These are phyloP conservation scores for Tragulus kanchil DNA, from an alignment of 2,113 vertebrate genomes.

Conservation along the genomic window DNA sequence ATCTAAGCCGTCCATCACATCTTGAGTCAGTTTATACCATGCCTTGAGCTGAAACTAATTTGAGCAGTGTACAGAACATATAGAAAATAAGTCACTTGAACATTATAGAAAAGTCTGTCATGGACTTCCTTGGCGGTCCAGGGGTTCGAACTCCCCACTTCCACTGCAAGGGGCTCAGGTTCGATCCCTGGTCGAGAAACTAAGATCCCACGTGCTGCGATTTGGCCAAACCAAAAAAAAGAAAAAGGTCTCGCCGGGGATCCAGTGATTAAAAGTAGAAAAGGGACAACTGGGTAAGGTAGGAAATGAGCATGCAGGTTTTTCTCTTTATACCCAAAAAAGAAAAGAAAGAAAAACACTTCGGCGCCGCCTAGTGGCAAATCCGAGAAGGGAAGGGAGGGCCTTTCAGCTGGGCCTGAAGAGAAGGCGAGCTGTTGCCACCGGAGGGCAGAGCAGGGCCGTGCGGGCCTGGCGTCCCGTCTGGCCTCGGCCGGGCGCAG, in stretches of 20 bases:
- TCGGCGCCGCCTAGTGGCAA: neutral
- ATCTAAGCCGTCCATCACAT: accelerated
- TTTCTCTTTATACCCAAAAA: accelerated
- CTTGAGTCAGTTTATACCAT: neutral
- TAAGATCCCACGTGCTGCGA: neutral
- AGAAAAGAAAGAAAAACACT: no score
- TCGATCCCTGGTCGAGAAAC: neutral
- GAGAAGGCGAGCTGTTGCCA: accelerated
- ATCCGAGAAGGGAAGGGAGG: neutral
- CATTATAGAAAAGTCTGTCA: accelerated
- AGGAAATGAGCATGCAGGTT: neutral
- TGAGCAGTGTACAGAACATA: neutral
- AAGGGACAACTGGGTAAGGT: accelerated
- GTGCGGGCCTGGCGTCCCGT: neutral
- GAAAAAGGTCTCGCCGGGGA: neutral
- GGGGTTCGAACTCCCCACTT: neutral
- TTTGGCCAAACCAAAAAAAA: neutral
- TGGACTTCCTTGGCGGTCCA: neutral
- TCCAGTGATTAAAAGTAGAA: neutral
- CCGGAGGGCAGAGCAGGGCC: neutral
- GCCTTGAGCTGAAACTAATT: neutral
- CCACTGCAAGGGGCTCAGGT: neutral
- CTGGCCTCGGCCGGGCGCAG: no score
- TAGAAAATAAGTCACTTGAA: neutral
- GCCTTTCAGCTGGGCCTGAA: no score